These are phyloP conservation scores for Papilio glaucus DNA, from an alignment of 1,140 invertebrate species.

Conservation along the genomic window DNA sequence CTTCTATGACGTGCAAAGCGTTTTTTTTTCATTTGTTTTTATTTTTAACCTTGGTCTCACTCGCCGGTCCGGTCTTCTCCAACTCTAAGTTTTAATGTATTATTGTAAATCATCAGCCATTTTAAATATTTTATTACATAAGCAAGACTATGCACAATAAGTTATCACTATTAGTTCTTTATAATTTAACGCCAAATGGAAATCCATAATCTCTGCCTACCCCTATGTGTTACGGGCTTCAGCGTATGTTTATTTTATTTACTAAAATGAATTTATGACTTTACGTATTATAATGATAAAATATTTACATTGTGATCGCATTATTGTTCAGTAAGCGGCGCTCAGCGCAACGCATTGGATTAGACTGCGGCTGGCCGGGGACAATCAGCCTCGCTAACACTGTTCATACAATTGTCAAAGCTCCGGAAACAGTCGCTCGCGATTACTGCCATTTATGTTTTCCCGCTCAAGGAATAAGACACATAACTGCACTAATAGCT, in stretches of 20 bases:
- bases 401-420: neutral
- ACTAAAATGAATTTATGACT: too few species aligned
- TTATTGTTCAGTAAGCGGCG: neutral
- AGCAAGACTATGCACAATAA: too few species aligned
- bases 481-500: too few species aligned
- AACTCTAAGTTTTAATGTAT: neutral
- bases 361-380: neutral
- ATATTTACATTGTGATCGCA: too few species aligned
- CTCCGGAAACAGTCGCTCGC: neutral
- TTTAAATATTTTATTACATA: too few species aligned
- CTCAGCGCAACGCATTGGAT: neutral
- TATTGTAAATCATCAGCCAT: neutral
- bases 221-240: too few species aligned
- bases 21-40: too few species aligned
- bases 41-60: conserved; percentile 14
- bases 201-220: too few species aligned
- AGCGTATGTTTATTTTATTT: too few species aligned
- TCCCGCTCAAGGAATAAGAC: too few species aligned
- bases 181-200: too few species aligned
- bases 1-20: neutral
- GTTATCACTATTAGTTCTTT: too few species aligned
- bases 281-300: neutral
- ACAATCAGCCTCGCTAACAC: neutral
- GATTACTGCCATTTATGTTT: neutral
- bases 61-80: neutral